Evolutionary conservation across 2,888 invertebrate species (phyloP).

Genomic region (Drosophila aldrichi): DNA sequence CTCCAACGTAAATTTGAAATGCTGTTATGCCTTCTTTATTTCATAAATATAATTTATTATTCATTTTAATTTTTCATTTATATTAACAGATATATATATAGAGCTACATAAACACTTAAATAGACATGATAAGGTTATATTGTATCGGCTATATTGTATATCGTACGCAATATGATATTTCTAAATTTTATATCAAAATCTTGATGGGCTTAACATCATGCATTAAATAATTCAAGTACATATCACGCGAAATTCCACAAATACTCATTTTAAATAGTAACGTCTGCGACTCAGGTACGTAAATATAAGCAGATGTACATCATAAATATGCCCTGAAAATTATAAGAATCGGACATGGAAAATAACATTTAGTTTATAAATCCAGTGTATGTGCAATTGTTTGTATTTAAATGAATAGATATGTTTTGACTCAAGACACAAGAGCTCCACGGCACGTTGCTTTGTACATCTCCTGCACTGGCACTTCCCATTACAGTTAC

Average conservation of each 20-base stretch:
- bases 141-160: too few relatives aligned
- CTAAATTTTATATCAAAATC: background rate
- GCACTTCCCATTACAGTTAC: background rate
- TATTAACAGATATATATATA: too few relatives aligned
- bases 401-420: background rate
- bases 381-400: background rate
- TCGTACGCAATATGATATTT: background rate
- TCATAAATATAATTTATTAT: background rate
- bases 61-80: background rate
- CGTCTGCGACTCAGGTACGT: background rate
- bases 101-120: too few relatives aligned
- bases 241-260: background rate
- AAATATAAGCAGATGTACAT: conserved; percentile 1
- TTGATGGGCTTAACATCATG: background rate
- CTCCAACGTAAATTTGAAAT: background rate
- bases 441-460: background rate
- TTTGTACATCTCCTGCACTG: background rate
- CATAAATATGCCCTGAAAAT: background rate
- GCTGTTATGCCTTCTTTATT: too few relatives aligned
- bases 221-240: background rate
- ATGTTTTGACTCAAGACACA: background rate
- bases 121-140: too few relatives aligned
- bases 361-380: background rate
- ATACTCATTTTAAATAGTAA: background rate
- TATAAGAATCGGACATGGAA: background rate